Conservation (phyloP, 92 coral and sea anemone species). For the Heliopora coerulea region DNA sequence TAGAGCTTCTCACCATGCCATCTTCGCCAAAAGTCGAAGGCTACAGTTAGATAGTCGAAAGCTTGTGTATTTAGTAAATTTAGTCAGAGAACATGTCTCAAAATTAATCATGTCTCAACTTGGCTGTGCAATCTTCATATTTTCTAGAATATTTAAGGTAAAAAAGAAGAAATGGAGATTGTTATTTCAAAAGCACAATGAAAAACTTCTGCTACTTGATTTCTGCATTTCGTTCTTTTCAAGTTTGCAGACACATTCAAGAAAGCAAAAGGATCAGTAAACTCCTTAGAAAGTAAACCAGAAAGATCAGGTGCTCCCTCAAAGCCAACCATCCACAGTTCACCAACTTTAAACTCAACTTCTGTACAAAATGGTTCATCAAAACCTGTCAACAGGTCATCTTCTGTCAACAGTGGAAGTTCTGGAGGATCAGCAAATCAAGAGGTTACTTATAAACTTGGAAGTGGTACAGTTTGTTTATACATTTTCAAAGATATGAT, state of each 20-base stretch:
- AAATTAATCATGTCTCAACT: too few relatives aligned
- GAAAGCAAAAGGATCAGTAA: constrained; percentile 75
- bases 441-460: constrained; percentile 59
- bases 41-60: too few relatives aligned
- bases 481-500: not conserved
- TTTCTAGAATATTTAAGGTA: too few relatives aligned
- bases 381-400: constrained; percentile 20
- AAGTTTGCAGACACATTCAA: constrained; percentile 90
- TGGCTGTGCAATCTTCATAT: too few relatives aligned
- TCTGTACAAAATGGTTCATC: constrained; percentile 52
- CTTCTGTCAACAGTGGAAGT: constrained; percentile 22
- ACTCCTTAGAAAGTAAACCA: constrained; percentile 59
- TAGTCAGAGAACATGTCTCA: too few relatives aligned
- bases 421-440: constrained; percentile 30
- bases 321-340: constrained; percentile 40
- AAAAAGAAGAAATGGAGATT: too few relatives aligned
- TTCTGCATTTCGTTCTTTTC: not conserved
- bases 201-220: too few relatives aligned
- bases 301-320: constrained; percentile 39
- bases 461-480: not conserved
- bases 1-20: too few relatives aligned
- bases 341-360: constrained; percentile 34
- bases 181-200: too few relatives aligned
- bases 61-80: too few relatives aligned
- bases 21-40: too few relatives aligned